Evolutionary conservation across 2,113 vertebrate genomes (phyloP), one percentile per base, ranked within the genome.

Genomic region (Rutilus rutilus): DNA sequence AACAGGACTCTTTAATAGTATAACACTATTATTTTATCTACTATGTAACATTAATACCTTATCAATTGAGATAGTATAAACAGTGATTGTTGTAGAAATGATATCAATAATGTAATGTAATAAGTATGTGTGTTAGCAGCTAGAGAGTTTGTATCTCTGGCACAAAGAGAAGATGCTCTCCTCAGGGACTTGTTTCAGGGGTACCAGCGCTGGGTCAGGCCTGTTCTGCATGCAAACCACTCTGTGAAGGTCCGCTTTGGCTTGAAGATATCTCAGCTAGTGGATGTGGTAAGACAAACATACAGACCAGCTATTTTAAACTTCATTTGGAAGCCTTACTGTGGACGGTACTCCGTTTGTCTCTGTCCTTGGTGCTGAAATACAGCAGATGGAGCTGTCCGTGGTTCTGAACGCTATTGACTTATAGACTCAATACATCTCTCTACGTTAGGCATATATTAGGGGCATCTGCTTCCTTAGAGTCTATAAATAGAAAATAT

Each of bases 171-270:
- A 91, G 96, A 95, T 0, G 91, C 91, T 0, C 96, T 97, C 67
- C 92, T 97, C 64, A 93, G 91, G 86, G 92, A 94, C 76, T 90
- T 97, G 84, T 96, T 97, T 92, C 91, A 92, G 71, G 94, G 92
- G 8, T 97, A 97, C 86, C 95, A 97, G 93, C 96, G 96, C 88
- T 97, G 96, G 95, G 95, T 97, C 60, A 94, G 96, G 19, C 96
- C 96, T 0, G 95, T 96, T 6, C 89, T 93, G 87, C 92, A 95
- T 67, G 92, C 96, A 54, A 97, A 95, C 0, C 94, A 95, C 89
- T 96, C 95, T 67, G 94, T 97, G 87, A 95, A 92, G 90, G 96
- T 97, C 0, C 89, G 93, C 84, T 97, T 97, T 85, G 96, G 96
- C 80, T 89, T 97, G 87, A 96, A 97, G 91, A 96, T 97, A 88